Percentiles rank a stretch among this genome's conserved stretches.
Conservation (phyloP, 2,888 invertebrate species). For the Eupithecia subfuscata region DNA sequence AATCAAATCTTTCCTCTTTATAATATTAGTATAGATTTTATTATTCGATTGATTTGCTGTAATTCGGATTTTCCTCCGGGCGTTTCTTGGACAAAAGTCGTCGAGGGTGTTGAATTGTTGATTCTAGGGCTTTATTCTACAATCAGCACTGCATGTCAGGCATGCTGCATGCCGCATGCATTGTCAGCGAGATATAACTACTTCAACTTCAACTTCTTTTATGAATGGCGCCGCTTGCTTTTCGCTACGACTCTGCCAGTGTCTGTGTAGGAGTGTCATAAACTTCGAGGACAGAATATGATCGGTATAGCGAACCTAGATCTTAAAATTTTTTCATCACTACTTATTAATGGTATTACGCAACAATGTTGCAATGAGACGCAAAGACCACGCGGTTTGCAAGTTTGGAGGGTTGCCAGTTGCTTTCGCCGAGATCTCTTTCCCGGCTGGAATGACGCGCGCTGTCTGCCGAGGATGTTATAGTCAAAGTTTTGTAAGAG, state of each 20-base stretch:
- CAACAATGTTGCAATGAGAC: conserved; percentile 51
- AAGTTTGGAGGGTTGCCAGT: conserved; percentile 61
- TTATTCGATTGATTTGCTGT: too few species aligned
- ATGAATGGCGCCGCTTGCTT: too few species aligned
- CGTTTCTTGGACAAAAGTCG: neutral
- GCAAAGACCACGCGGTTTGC: conserved; percentile 43
- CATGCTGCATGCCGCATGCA: too few species aligned
- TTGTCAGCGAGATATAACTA: neutral
- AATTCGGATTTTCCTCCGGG: neutral
- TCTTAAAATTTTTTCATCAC: neutral
- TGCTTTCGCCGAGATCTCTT: conserved; percentile 71
- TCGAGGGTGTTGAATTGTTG: neutral
- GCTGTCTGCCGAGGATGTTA: conserved; percentile 34
- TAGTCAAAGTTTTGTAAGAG: conserved; percentile 7
- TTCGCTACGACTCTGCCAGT: too few species aligned
- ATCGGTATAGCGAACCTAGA: too few species aligned
- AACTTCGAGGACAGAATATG: too few species aligned
- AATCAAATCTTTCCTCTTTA: too few species aligned
- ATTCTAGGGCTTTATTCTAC: neutral
- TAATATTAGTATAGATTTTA: too few species aligned
- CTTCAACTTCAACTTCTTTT: too few species aligned
- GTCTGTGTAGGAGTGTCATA: too few species aligned
- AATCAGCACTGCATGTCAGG: neutral
- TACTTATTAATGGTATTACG: conserved; percentile 17
- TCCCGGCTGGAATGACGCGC: conserved; percentile 59